Evolutionary conservation across 2,113 vertebrate genomes (phyloP).

Genomic region (Lasiurus borealis): DNA sequence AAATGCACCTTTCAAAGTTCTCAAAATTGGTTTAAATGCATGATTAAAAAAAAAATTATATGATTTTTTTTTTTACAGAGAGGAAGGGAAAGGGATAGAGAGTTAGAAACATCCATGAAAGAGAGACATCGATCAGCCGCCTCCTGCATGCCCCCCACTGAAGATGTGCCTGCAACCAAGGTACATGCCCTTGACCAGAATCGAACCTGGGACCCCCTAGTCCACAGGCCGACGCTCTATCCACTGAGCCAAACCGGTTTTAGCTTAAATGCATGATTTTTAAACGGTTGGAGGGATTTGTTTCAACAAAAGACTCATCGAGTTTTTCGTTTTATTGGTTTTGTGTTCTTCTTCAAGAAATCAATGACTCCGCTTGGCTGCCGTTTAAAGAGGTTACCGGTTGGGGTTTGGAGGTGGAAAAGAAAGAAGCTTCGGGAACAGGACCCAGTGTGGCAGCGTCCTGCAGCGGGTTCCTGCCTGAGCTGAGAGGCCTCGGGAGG

Average conservation of each 20-base stretch:
- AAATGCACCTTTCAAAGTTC: conserved; percentile 63
- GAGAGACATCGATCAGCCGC: too few species aligned
- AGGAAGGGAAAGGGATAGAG: too few species aligned
- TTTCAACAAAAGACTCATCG: conserved; percentile 71
- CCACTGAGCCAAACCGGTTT: too few species aligned
- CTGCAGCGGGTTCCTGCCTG: too few species aligned
- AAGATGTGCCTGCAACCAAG: too few species aligned
- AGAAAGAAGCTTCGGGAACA: neutral
- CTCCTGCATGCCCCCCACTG: too few species aligned
- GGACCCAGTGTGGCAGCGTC: neutral
- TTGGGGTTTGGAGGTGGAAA: neutral
- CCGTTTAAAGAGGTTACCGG: neutral
- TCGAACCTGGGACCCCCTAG: too few species aligned
- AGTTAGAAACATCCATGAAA: too few species aligned
- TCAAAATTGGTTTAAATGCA: conserved; percentile 58
- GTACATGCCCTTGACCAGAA: too few species aligned
- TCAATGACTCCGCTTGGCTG: conserved; percentile 6
- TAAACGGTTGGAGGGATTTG: conserved; percentile 53
- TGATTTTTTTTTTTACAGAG: too few species aligned
- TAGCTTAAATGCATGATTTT: conserved; percentile 46
- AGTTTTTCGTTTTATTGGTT: neutral
- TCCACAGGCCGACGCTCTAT: too few species aligned
- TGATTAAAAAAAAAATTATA: neutral
- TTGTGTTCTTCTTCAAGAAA: conserved; percentile 37
- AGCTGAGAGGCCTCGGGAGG: neutral